Conservation (phyloP, 2,888 invertebrate genomes). For the Chymomyza fuscimana region DNA sequence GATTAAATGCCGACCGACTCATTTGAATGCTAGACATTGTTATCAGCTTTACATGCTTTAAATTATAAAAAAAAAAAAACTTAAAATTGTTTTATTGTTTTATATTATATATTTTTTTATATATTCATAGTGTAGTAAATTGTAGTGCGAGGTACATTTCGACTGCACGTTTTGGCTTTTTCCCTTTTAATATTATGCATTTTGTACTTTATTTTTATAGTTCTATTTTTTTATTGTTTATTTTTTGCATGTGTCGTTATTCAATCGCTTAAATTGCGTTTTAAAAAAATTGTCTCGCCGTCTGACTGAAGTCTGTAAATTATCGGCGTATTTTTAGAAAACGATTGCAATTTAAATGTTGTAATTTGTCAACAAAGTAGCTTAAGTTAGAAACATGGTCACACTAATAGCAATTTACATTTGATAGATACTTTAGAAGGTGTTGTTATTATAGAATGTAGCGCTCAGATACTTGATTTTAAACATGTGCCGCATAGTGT, state of each 20-base stretch:
- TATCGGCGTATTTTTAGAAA: background rate
- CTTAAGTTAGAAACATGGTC: too few relatives aligned
- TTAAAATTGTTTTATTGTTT: too few relatives aligned
- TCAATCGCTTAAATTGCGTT: constrained; percentile 43
- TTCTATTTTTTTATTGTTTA: constrained; percentile 8
- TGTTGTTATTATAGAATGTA: background rate
- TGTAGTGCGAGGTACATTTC: too few relatives aligned
- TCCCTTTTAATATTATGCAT: background rate
- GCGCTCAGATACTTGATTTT: too few relatives aligned
- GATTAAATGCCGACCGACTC: background rate
- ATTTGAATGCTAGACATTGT: background rate
- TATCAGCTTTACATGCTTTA: too few relatives aligned
- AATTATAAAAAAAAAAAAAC: too few relatives aligned
- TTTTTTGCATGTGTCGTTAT: constrained; percentile 22
- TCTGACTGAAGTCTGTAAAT: background rate
- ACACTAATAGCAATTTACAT: too few relatives aligned
- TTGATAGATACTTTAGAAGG: background rate
- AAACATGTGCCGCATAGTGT: too few relatives aligned
- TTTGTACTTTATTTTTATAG: background rate
- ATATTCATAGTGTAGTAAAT: too few relatives aligned
- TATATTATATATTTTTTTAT: too few relatives aligned
- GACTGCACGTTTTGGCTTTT: too few relatives aligned
- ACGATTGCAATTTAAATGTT: background rate
- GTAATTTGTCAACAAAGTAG: background rate
- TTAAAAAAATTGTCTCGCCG: constrained; percentile 16